Base-by-base conservation (phyloP, 2,888 invertebrate species). In the Drepanosiphum platanoidis region DNA sequence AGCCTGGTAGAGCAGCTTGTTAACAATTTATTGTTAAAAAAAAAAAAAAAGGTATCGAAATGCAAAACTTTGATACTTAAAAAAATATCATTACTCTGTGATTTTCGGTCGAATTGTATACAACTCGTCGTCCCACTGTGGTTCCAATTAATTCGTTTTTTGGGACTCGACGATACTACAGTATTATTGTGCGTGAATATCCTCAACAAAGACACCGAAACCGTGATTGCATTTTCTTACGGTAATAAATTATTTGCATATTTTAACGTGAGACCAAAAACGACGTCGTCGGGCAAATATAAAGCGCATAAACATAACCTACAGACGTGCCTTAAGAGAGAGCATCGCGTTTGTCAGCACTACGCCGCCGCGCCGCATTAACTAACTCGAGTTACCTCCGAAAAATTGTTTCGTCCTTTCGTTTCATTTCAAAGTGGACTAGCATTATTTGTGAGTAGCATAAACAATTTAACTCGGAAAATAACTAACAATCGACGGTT, bases 61-160 rank as follows among this genome's bases (percentile, higher is more conserved):
- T 58, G 3, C 32, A 34, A 58, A 58, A 75, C 34, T 75, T 36
- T 36, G 39, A 34, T 75, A n/a, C 34, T 75, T 75, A n/a, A 22
- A 36, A 34, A 68, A 3, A 68, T 30, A 34, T 32, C 5, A 34
- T n/a, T 75, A 34, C 34, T 34, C 36, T 15, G 3, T 8, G 34
- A 74, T 52, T 74, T 74, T 34, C 8, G 15, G 8, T 58, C 58
- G 34, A 75, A n/a, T 46, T 18, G 5, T n/a, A 7, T 32, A 66
- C 9, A 66, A 18, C 2, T 52, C 7, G 13, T 1, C 13, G n/a
- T 34, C 5, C 34, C 34, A 13, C 15, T 34, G 5, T 15, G 58
- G 42, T 52, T 32, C 34, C 34, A 34, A 52, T 58, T 32, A 58
- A 58, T 7, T 61, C 7, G 15, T 36, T 34, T 75, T 34, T 30